Evolutionary conservation across 2,888 invertebrate species (phyloP), one percentile per base, ranked within the genome.

Genomic region (Luffia ferchaultella): DNA sequence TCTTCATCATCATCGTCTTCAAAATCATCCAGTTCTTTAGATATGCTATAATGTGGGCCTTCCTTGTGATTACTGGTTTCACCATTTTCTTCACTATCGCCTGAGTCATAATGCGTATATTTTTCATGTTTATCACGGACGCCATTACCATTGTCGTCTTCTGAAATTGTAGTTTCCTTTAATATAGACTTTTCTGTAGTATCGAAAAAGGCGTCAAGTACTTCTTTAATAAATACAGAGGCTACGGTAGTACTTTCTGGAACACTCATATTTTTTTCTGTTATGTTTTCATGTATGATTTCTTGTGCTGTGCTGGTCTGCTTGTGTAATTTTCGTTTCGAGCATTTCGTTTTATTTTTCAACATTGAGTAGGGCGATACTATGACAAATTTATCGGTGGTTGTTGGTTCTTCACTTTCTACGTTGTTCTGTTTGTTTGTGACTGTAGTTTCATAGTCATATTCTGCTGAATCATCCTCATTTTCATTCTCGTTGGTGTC

Each of bases 261-360:
- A 2, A 66, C 61, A 0, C 62, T 59, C 3, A 58, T 58, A 16
- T 61, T 60, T 12, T 54, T 55, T 30, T 56, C 54, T 40, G 62
- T 60, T 49, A 61, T 57, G 42, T 55, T 52, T 53, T 62, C 60
- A 12, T 30, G 30, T 7, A 30, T 30, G 30, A 7, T 12, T 30
- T 30, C 30, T 7, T 30, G 3, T 30, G 12, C 5, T 7, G 12
- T 30, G 12, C 12, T 30, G 30, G 3, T 30, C 5, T 30, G n/a
- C n/a, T n/a, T n/a, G n/a, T n/a, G n/a, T n/a, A n/a, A 30, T 60
- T 76, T 76, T 62, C 76, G 80, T 62, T 79, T 82, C 62, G 76
- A 77, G 57, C 82, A 82, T 62, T 77, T 82, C 1, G 74, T 71
- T 60, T 74, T 78, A 52, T 72, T 77, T 58, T 72, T 76, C n/a